Percentiles rank a stretch among this genome's conserved stretches.
Evolutionary conservation across 2,797 vertebrate species (phyloP).

Genomic region (Muraenolepis orangiensis): DNA sequence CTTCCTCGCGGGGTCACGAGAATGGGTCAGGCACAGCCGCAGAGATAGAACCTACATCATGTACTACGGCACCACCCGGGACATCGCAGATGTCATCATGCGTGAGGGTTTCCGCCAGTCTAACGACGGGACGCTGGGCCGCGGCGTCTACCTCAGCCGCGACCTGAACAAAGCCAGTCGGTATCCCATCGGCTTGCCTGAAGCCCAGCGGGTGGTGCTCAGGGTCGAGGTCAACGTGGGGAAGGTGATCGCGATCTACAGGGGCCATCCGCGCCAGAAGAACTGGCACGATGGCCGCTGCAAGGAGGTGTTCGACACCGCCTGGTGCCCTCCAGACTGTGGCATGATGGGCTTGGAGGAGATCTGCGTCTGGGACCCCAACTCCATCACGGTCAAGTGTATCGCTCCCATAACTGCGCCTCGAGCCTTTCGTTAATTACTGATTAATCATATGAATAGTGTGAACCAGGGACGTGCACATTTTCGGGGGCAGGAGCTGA

Average conservation of each 20-base stretch:
- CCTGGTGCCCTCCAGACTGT: slow-evolving; percentile 64
- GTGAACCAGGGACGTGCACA: no score
- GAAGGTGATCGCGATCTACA: slow-evolving; percentile 43
- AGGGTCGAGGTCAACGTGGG: slow-evolving; percentile 55
- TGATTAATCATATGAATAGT: no score
- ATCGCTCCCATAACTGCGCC: background rate
- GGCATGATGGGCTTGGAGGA: slow-evolving; percentile 62
- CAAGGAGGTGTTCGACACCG: slow-evolving; percentile 36
- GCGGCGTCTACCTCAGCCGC: slow-evolving; percentile 66
- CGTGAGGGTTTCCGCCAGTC: slow-evolving; percentile 31
- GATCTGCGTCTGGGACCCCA: slow-evolving; percentile 68
- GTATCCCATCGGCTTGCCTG: slow-evolving; percentile 32
- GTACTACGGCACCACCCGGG: slow-evolving; percentile 63
- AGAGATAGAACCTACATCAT: slow-evolving; percentile 43
- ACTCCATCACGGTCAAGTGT: accelerated
- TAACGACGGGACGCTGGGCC: slow-evolving; percentile 49
- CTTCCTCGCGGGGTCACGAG: background rate
- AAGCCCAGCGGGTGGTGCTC: slow-evolving; percentile 40
- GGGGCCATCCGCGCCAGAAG: slow-evolving; percentile 41
- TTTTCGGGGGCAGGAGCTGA: no score
- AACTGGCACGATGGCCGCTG: slow-evolving; percentile 45
- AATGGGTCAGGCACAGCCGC: accelerated
- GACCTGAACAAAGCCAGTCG: slow-evolving; percentile 62
- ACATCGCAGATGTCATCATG: slow-evolving; percentile 5
- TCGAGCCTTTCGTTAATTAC: no score